These are phyloP conservation scores for Aphaenogaster ashmeadi DNA, from an alignment of 1,140 invertebrate genomes.

Conservation along the genomic window DNA sequence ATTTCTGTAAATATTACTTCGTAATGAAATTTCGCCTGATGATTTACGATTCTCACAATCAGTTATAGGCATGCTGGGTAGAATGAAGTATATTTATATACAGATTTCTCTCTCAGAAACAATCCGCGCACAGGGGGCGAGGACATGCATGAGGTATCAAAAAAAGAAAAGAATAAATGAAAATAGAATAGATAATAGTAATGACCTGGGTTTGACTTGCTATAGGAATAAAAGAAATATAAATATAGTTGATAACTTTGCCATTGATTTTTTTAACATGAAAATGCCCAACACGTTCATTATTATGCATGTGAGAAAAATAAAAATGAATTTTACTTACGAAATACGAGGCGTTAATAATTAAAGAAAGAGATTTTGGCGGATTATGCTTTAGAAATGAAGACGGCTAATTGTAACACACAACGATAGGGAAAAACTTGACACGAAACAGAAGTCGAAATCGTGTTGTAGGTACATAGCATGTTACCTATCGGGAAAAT, in stretches of 20 bases:
- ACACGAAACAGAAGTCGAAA: neutral
- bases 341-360: neutral
- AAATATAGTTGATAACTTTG: neutral
- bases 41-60: neutral
- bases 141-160: too few species aligned
- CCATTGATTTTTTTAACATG: neutral
- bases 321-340: neutral
- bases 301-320: neutral
- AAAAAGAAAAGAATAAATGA: neutral
- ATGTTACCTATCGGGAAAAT: slow-evolving; percentile 7
- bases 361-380: neutral
- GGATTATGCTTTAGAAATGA: neutral
- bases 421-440: neutral
- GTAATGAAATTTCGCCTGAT: neutral
- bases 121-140: neutral
- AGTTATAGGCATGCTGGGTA: neutral
- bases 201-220: neutral
- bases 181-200: neutral
- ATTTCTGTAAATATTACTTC: neutral
- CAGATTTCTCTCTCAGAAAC: neutral
- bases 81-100: neutral
- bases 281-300: neutral
- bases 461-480: neutral
- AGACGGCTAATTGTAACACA: neutral
- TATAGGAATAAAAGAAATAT: neutral